These are phyloP conservation scores for Cotesia typhae DNA, from an alignment of 1,140 invertebrate genomes.

Conservation along the genomic window DNA sequence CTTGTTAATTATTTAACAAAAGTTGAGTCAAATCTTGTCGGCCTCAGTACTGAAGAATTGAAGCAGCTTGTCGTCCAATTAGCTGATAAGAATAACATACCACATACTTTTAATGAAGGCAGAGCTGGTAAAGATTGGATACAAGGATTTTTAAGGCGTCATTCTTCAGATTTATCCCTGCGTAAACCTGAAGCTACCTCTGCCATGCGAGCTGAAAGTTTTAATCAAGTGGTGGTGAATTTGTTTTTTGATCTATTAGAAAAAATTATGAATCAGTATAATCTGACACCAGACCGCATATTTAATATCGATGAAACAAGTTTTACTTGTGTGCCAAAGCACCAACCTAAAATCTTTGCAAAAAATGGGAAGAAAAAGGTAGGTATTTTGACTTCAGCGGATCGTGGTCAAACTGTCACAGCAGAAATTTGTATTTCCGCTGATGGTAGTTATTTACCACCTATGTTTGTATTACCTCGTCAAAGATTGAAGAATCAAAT, in stretches of 20 bases:
- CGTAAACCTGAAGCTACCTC: conserved; percentile 49
- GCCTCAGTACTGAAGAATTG: too few relatives aligned
- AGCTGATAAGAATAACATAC: conserved; percentile 39
- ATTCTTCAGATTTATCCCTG: conserved; percentile 47
- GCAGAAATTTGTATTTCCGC: conserved; percentile 57
- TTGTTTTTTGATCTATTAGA: conserved; percentile 41
- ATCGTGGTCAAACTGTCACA: conserved; percentile 53
- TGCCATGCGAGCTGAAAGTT: conserved; percentile 44
- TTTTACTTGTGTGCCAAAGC: conserved; percentile 44
- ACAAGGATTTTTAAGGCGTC: conserved; percentile 47
- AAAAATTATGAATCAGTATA: conserved; percentile 37
- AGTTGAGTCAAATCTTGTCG: too few relatives aligned
- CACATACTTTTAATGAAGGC: conserved; percentile 36
- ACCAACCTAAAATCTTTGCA: conserved; percentile 47
- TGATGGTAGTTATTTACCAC: conserved; percentile 51
- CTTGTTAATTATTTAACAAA: too few relatives aligned
- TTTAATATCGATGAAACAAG: conserved; percentile 52
- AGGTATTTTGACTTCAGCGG: conserved; percentile 44
- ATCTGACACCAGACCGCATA: conserved; percentile 41
- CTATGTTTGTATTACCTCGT: conserved; percentile 54
- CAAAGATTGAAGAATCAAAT: conserved; percentile 50
- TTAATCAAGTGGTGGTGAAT: conserved; percentile 44
- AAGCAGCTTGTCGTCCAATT: too few relatives aligned
- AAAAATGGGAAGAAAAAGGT: conserved; percentile 45
- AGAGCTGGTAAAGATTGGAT: conserved; percentile 47